A percentile compares a stretch with the other conserved stretches of the same genome.
phyloP scores from a whole-genome alignment of 2,797 vertebrate species.

The Arremon aurantiirostris region DNA sequence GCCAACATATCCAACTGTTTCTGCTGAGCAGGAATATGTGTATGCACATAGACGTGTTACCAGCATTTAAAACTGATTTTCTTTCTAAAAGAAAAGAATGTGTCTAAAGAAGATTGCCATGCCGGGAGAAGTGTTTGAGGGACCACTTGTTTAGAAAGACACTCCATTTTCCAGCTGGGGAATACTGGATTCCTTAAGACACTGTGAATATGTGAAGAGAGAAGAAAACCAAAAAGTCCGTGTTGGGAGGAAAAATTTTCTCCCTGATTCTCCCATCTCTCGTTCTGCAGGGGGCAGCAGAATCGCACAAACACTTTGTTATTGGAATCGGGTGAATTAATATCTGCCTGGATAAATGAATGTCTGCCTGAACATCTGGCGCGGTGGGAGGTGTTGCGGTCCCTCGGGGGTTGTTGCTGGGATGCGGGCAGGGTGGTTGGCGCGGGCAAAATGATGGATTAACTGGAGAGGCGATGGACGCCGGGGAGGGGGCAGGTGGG shows the following conservation, averaged over 20 bases:
- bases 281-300: slow-evolving; percentile 23
- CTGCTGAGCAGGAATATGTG: background rate
- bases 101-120: background rate
- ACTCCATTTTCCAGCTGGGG: background rate
- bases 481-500: fast-evolving
- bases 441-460: background rate
- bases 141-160: background rate
- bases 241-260: background rate
- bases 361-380: background rate
- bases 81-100: background rate
- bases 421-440: background rate
- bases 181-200: fast-evolving
- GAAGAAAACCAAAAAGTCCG: background rate
- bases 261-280: background rate
- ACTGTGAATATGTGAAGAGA: background rate
- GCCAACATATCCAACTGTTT: background rate
- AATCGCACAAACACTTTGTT: background rate
- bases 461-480: background rate
- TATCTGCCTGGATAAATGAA: background rate
- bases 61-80: background rate
- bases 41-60: background rate
- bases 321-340: fast-evolving
- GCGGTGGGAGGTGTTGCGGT: fast-evolving
- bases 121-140: background rate
- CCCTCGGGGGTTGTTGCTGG: background rate